Evolutionary conservation across 2,113 vertebrate genomes (phyloP), one percentile per base, ranked within the genome.

Genomic region (Hypanus sabinus): DNA sequence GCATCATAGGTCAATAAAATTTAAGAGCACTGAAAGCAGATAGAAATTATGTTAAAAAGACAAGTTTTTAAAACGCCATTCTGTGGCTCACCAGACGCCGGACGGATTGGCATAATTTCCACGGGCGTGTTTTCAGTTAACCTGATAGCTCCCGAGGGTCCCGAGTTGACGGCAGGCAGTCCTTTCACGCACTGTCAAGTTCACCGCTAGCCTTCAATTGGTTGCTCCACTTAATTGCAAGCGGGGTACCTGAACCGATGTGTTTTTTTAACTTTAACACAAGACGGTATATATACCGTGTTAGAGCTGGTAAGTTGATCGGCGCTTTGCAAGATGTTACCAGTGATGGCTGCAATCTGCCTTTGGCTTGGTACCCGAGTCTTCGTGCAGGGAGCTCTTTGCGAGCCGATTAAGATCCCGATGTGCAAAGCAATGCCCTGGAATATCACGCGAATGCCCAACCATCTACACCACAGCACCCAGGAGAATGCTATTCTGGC

Each of bases 401-500:
- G 97, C 95, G 97, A 97, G 94, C 96, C 97, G 5, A 97, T 98
- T 95, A 97, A 97, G 94, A 97, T 97, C 94, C 97, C 96, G 94
- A 97, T 98, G 97, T 98, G 97, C 94, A 93, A 95, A 18, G 27
- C 96, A 95, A 97, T 98, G 97, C 97, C 97, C 91, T 97, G 97
- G 97, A 97, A 97, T 96, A 96, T 97, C 94, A 97, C 97, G 60
- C 96, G 97, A 94, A 97, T 97, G 97, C 97, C 97, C 95, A 97
- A 98, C 95, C 97, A 98, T 96, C 96, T 98, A 94, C 97, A 98
- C 94, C 97, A 98, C 96, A 97, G 97, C 96, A 97, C 97, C 5
- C 97, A 98, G 95, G 97, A 97, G 80, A 97, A 98, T 95, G 97
- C 97, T 88, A 94, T 97, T 85, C 96, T 97, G 75, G 97, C 97